These are phyloP conservation scores for Dasyornis broadbenti DNA, from an alignment of 2,113 vertebrate species.

Conservation along the genomic window DNA sequence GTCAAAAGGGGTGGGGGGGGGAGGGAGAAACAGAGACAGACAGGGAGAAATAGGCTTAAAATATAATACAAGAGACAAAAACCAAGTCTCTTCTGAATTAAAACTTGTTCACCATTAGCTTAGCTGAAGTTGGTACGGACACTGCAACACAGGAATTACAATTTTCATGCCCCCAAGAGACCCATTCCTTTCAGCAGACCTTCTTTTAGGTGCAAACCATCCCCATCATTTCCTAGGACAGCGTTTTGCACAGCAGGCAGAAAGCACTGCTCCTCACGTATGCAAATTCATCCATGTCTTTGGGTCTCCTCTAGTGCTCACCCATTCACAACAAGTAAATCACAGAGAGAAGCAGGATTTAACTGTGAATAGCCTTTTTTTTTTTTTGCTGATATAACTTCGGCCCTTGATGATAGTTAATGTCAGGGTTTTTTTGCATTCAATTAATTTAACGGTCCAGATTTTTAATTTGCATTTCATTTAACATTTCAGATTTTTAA, in stretches of 20 bases:
- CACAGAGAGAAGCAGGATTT: neutral
- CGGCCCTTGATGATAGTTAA: slow-evolving; percentile 68
- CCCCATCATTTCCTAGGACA: neutral
- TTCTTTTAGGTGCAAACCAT: neutral
- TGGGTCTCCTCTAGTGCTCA: neutral
- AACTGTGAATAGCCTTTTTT: slow-evolving; percentile 54
- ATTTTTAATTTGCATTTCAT: slow-evolving; percentile 84
- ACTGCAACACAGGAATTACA: neutral
- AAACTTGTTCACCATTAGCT: accelerated
- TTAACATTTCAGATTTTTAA: slow-evolving; percentile 80
- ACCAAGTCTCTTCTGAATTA: neutral
- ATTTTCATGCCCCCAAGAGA: neutral
- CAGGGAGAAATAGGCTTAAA: neutral
- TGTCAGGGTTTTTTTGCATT: slow-evolving; percentile 67
- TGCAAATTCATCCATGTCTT: neutral
- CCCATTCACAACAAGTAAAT: slow-evolving; percentile 39
- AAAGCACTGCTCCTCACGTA: neutral
- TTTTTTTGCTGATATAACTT: slow-evolving; percentile 55
- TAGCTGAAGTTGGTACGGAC: neutral
- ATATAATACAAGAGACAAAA: neutral
- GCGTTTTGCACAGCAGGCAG: neutral
- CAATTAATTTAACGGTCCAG: slow-evolving; percentile 80
- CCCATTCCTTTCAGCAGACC: neutral
- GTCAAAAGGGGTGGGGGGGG: neutral
- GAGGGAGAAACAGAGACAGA: neutral